Base-by-base conservation (phyloP, 2,797 vertebrate genomes). In the Myoxocephalus aenaeus region DNA sequence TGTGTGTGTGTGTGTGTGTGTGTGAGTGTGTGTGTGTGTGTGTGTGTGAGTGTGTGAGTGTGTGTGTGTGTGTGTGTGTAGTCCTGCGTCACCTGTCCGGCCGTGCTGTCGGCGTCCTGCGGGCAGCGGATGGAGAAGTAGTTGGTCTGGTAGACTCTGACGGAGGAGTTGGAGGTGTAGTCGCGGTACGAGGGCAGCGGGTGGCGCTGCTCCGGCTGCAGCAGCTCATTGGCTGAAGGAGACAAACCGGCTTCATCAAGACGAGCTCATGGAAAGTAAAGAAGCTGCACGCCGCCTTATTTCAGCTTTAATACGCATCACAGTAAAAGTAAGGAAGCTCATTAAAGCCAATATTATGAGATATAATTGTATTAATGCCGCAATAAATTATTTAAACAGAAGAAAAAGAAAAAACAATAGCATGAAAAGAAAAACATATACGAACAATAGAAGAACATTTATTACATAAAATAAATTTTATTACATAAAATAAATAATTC, bases 121-220 rank as follows among this genome's bases (percentile, higher is more conserved):
- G 94, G 86, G 65, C 98, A 99, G 88, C 94, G 95, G 87, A 97
- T 99, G 84, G 94, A 85, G 90, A 99, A 99, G 87, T 97, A 98
- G 67, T 95, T 92, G 0, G 96, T 99, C 92, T 99, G 97, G 87
- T 99, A 99, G 42, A 94, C 93, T 58, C 87, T 92, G 85, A 99
- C 83, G 1, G 98, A 97, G 44, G 93, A 84, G 7, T 99, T 99
- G 77, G 80, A 92, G 81, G 95, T 96, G 91, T 99, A 98, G 53
- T 98, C 96, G 70, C 93, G 89, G 92, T 99, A 98, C 15, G 97
- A 96, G 65, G 98, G 97, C 84, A 99, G 93, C 0, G 98, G 97
- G 75, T 98, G 97, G 82, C 91, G 95, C 61, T 94, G 95, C 36
- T 98, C 97, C 0, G 97, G 98, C 87, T 96, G 96, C 78, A 90